phyloP scores from a whole-genome alignment of 2,888 invertebrate species.

The Caenorhabditis sp. region DNA sequence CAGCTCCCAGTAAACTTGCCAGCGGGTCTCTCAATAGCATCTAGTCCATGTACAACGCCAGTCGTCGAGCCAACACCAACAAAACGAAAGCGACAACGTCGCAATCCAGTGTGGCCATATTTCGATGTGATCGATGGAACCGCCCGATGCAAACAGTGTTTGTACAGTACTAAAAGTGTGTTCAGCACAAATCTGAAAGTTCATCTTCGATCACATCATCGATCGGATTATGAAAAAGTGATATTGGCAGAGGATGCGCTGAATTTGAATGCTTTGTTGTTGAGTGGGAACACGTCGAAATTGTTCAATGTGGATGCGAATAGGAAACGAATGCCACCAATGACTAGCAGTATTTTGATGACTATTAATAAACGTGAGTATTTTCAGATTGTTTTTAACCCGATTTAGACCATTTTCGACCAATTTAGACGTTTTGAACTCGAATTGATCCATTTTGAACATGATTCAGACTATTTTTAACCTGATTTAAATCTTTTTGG shows the following conservation, averaged over 20 bases:
- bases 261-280: constrained; percentile 54
- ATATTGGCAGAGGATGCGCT: constrained; percentile 63
- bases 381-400: no score
- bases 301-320: constrained; percentile 45
- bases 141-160: constrained; percentile 61
- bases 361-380: constrained; percentile 58
- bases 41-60: constrained; percentile 30
- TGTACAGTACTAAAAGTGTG: constrained; percentile 64
- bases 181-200: constrained; percentile 68
- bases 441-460: no score
- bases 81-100: constrained; percentile 61
- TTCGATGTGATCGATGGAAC: constrained; percentile 62
- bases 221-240: constrained; percentile 62
- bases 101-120: constrained; percentile 67
- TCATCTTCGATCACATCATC: constrained; percentile 65
- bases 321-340: constrained; percentile 56
- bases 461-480: no score
- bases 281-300: constrained; percentile 54
- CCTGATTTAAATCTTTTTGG: no score
- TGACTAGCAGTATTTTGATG: constrained; percentile 58
- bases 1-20: constrained; percentile 26
- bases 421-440: no score
- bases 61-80: constrained; percentile 44
- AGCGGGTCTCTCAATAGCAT: constrained; percentile 24
- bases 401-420: no score